phyloP scores from a whole-genome alignment of 2,888 invertebrate genomes.

The Hedya salicella region DNA sequence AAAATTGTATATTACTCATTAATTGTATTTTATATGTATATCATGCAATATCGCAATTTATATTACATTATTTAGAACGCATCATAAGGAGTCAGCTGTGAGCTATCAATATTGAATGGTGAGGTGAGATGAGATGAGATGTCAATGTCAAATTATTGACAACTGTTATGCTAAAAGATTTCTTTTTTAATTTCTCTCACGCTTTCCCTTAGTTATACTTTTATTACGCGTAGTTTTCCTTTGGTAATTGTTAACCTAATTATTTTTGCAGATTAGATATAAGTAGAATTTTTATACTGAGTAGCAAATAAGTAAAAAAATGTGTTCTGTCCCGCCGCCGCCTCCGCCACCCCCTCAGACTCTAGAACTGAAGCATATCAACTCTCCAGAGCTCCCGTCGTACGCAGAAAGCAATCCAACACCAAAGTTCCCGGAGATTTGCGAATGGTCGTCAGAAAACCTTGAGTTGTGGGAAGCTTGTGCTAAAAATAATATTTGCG shows the following conservation, averaged over 20 bases:
- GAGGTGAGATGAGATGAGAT: background rate
- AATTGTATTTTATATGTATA: no score
- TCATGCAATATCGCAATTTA: background rate
- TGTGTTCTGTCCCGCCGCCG: conserved; percentile 69
- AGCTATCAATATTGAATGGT: background rate
- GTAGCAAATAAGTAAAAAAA: conserved; percentile 47
- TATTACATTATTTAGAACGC: conserved; percentile 2
- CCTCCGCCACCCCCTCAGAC: conserved; percentile 61
- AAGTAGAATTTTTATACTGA: background rate
- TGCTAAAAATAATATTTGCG: conserved; percentile 81
- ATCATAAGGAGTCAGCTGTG: conserved; percentile 15
- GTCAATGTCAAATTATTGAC: background rate
- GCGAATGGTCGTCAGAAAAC: conserved; percentile 84
- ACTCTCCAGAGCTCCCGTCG: conserved; percentile 44
- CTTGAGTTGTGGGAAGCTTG: conserved; percentile 86
- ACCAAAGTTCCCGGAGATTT: conserved; percentile 64
- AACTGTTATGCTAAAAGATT: conserved; percentile 3
- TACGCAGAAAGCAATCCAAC: conserved; percentile 46
- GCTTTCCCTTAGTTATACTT: conserved; percentile 3
- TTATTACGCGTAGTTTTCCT: background rate
- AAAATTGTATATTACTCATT: no score
- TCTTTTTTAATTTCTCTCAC: background rate
- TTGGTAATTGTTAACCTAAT: background rate
- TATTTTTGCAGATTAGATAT: conserved; percentile 5
- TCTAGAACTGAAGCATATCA: conserved; percentile 42